phyloP scores from a whole-genome alignment of 2,113 vertebrate species.

The Leptocoma aspasia region DNA sequence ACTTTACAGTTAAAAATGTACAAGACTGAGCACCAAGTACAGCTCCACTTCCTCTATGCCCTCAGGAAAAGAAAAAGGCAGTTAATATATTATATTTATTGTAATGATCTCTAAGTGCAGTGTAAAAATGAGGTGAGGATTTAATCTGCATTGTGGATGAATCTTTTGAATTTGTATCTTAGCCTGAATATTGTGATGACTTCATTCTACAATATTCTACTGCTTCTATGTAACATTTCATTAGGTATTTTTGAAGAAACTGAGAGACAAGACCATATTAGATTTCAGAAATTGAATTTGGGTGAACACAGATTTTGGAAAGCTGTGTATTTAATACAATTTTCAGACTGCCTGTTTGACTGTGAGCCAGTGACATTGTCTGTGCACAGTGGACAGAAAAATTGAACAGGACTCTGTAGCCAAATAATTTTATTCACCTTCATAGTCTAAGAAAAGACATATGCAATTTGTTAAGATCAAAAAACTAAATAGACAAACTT shows the following conservation, averaged over 20 bases:
- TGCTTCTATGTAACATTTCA: not conserved
- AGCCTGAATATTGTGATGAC: not conserved
- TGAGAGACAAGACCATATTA: not conserved
- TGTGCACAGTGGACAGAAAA: not conserved
- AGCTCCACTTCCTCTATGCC: not conserved
- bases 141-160: not conserved
- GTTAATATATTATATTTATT: not conserved
- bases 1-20: not conserved
- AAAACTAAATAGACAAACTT: not conserved
- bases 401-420: not conserved
- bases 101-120: not conserved
- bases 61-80: not conserved
- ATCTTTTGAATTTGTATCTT: not conserved
- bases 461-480: not conserved
- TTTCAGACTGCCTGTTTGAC: conserved; percentile 6
- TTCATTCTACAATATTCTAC: not conserved
- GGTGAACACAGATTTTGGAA: conserved; percentile 18
- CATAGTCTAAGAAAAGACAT: not conserved
- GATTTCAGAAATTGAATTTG: conserved; percentile 47
- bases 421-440: conserved; percentile 16
- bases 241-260: not conserved
- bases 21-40: not conserved
- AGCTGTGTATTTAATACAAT: conserved; percentile 37
- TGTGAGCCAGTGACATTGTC: conserved; percentile 3
- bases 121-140: not conserved